Percentiles rank a stretch among this genome's conserved stretches.
phyloP scores from a whole-genome alignment of 2,888 invertebrate genomes.

The Cheilosia vulpina region DNA sequence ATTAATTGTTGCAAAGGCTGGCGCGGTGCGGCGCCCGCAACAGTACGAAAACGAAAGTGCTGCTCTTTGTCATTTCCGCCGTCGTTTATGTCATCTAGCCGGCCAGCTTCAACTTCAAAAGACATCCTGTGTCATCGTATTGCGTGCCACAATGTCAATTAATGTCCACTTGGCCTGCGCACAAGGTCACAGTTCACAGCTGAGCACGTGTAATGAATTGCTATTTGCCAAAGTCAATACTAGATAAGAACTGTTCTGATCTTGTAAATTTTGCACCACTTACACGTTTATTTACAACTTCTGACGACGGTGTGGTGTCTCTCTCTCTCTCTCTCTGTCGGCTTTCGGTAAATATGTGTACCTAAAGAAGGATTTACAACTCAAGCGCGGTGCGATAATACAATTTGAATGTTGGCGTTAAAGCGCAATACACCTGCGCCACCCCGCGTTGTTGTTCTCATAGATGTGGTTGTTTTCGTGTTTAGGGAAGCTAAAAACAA shows the following conservation, averaged over 20 bases:
- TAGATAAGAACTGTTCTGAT: conserved; percentile 23
- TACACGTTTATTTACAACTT: conserved; percentile 40
- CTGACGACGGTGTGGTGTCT: not conserved
- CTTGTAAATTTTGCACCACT: conserved; percentile 28
- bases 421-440: conserved; percentile 25
- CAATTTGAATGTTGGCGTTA: conserved; percentile 33
- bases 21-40: conserved; percentile 10
- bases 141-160: conserved; percentile 57
- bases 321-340: no score
- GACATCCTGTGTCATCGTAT: conserved; percentile 64
- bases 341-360: conserved; percentile 27
- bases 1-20: conserved; percentile 65
- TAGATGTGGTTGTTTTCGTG: conserved; percentile 34
- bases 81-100: conserved; percentile 42
- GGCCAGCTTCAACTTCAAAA: conserved; percentile 33
- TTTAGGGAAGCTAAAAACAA: conserved; percentile 40
- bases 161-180: not conserved
- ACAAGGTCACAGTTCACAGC: conserved; percentile 27
- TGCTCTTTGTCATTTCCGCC: conserved; percentile 64
- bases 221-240: conserved; percentile 18
- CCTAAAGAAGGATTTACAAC: conserved; percentile 56
- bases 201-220: not conserved
- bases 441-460: conserved; percentile 23
- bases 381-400: conserved; percentile 15
- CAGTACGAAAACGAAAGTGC: conserved; percentile 52